Evolutionary conservation across 2,888 invertebrate species (phyloP).

Genomic region (Acleris holmiana): DNA sequence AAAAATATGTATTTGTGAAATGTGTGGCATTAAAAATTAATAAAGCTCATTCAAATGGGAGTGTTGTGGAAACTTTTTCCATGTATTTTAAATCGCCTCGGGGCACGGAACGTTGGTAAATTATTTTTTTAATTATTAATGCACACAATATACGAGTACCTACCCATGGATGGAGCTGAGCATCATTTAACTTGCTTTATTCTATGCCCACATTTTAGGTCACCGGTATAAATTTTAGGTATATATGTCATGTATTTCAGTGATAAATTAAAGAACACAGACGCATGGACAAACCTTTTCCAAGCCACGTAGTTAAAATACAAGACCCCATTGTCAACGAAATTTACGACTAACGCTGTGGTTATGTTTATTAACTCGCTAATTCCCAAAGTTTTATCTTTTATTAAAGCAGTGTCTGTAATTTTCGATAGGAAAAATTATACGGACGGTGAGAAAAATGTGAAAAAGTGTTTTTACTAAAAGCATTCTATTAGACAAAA

Average conservation of each 20-base stretch:
- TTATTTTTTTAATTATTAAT: no score
- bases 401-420: background rate
- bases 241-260: background rate
- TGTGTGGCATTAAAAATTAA: background rate
- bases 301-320: slow-evolving; percentile 13
- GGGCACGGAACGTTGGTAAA: no score
- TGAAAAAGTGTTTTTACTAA: no score
- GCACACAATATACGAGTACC: no score
- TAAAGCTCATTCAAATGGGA: background rate
- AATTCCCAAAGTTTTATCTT: background rate
- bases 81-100: background rate
- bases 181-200: no score
- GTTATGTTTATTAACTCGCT: background rate
- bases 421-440: background rate
- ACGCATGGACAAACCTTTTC: background rate
- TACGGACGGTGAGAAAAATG: no score
- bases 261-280: slow-evolving; percentile 17
- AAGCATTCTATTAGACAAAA: no score
- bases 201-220: background rate
- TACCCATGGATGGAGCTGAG: no score
- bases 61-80: background rate
- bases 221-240: background rate
- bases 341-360: slow-evolving; percentile 21
- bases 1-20: no score
- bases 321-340: slow-evolving; percentile 4